Conservation (phyloP, 2,888 invertebrate species). For the Thereva unica region DNA sequence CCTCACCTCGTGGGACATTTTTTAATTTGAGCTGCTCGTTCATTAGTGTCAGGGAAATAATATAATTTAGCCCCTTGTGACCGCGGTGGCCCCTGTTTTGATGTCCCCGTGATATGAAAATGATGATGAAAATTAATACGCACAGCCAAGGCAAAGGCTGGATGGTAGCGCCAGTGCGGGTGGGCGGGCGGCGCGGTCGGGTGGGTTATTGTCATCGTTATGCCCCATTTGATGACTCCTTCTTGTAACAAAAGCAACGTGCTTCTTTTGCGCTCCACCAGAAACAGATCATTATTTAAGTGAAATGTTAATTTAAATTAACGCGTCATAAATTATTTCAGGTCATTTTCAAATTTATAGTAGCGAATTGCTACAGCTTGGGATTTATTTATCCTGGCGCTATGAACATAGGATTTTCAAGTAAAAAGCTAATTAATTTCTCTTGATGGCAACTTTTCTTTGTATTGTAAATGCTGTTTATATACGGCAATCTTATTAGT, state of each 20-base stretch:
- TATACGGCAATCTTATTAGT: too few relatives aligned
- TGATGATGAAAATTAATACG: slow-evolving; percentile 30
- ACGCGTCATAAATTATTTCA: slow-evolving; percentile 30
- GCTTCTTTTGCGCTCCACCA: slow-evolving; percentile 1
- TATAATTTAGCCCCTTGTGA: neutral
- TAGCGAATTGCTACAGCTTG: too few relatives aligned
- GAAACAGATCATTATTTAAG: slow-evolving; percentile 23
- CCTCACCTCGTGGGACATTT: slow-evolving; percentile 12
- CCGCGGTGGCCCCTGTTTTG: neutral
- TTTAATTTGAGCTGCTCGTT: slow-evolving; percentile 28
- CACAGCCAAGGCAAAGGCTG: slow-evolving; percentile 8
- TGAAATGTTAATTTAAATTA: slow-evolving; percentile 29
- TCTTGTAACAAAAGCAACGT: slow-evolving; percentile 8
- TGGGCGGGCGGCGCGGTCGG: neutral
- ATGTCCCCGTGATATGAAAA: slow-evolving; percentile 4
- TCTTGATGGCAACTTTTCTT: too few relatives aligned
- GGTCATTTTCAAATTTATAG: slow-evolving; percentile 14
- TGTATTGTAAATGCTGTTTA: too few relatives aligned
- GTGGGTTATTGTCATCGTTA: neutral
- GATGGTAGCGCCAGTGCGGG: neutral
- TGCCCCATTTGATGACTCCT: slow-evolving; percentile 25
- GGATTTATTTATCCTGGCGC: too few relatives aligned
- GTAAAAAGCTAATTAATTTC: too few relatives aligned
- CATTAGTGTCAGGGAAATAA: slow-evolving; percentile 16
- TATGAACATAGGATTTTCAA: too few relatives aligned